A percentile compares a stretch with the other conserved stretches of the same genome.
Evolutionary conservation across 2,888 invertebrate genomes (phyloP).

Genomic region (Apamea anceps): DNA sequence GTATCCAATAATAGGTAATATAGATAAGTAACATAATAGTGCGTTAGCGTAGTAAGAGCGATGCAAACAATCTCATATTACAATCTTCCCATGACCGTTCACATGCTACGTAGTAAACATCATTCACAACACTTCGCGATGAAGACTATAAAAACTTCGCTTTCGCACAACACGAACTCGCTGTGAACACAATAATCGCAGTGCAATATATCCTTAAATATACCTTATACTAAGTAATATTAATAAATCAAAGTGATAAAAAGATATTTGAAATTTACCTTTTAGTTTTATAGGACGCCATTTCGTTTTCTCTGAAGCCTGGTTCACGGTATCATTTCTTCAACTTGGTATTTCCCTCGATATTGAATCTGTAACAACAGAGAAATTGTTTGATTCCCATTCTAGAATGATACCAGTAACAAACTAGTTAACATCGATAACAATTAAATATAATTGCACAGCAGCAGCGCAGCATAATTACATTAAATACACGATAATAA

Average conservation of each 20-base stretch:
- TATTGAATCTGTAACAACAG: slow-evolving; percentile 75
- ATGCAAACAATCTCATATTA: slow-evolving; percentile 34
- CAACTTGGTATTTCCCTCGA: neutral
- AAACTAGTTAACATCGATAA: slow-evolving; percentile 50
- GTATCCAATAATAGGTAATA: slow-evolving; percentile 18
- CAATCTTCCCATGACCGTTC: slow-evolving; percentile 61
- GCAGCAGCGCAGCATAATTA: slow-evolving; percentile 70
- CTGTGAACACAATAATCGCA: slow-evolving; percentile 56
- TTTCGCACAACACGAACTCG: slow-evolving; percentile 57
- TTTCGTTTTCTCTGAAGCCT: neutral
- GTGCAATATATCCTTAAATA: slow-evolving; percentile 50
- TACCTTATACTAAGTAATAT: slow-evolving; percentile 41
- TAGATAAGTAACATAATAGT: slow-evolving; percentile 32
- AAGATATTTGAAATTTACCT: slow-evolving; percentile 59
- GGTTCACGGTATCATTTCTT: slow-evolving; percentile 2
- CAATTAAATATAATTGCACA: slow-evolving; percentile 63
- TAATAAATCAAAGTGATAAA: slow-evolving; percentile 11
- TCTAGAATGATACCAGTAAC: slow-evolving; percentile 41
- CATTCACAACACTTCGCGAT: slow-evolving; percentile 61
- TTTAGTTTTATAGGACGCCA: slow-evolving; percentile 17
- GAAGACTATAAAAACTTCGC: slow-evolving; percentile 55
- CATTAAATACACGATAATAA: slow-evolving; percentile 57
- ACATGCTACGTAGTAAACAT: slow-evolving; percentile 51
- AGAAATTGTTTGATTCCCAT: slow-evolving; percentile 71
- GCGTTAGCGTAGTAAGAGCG: slow-evolving; percentile 38